Base-by-base conservation (phyloP, 64 coral and sea anemone genomes). In the Montipora cactus region DNA sequence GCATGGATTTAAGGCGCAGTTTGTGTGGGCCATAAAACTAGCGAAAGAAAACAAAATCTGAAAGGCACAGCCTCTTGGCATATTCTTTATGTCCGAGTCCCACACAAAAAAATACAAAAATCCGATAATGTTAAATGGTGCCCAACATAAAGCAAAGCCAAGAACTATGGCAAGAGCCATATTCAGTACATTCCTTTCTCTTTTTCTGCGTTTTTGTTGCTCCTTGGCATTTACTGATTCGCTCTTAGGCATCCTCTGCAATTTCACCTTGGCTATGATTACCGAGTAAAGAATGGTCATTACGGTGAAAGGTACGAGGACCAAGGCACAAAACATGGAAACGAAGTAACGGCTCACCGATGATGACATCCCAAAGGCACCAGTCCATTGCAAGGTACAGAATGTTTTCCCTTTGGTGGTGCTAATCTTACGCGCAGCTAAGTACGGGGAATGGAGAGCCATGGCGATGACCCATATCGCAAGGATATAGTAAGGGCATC, bases 141-240 rank as follows among this genome's bases (percentile, higher is more conserved):
- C 82, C 62, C 62, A 86, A 7, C 82, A 86, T 50, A 86, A 51
- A 12, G 82, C 82, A 86, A 86, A 86, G 10, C 82, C 82, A n/a
- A 71, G 2, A 10, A 86, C 62, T 21, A 86, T 86, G 19, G 82
- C 82, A 1, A 86, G 44, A 22, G 66, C 62, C 82, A 86, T 86
- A 15, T 70, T 69, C 15, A 86, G 82, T 7, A 86, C 82, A 45
- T 68, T 86, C 18, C 82, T 49, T 9, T 86, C 82, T 8, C 66
- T 86, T 68, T 71, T 86, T 48, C 9, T 8, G 20, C 25, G 25
- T 28, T 86, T 86, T 12, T 70, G 64, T 7, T 71, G 82, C 21
- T 86, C 82, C 19, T 86, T 70, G 10, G 82, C 9, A 16, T 9
- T 86, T 45, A 86, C 66, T 10, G 62, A 71, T 50, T 86, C 82